Base-by-base conservation (phyloP, 2,888 invertebrate genomes). In the Phyllotreta striolata region DNA sequence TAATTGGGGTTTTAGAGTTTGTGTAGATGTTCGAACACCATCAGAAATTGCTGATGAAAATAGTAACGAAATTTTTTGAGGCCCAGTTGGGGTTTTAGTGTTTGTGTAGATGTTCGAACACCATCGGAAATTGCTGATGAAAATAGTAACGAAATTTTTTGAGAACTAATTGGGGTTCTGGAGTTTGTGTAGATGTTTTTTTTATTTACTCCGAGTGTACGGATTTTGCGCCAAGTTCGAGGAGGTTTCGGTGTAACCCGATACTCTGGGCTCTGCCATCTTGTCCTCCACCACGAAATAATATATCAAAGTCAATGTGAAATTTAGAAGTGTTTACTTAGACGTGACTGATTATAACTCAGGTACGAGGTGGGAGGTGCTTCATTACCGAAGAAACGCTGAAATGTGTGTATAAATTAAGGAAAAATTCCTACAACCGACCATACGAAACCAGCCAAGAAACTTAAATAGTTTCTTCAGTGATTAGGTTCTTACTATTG, bases 271-370 rank as follows among this genome's bases (percentile, higher is more conserved):
- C 77, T 74, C 76, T 76, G 76, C 76, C 77, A 75, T 74, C 71
- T 72, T 74, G 76, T 78, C 76, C 73, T 73, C 75, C 76, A 75
- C 75, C 77, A 24, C 24, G 76, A 76, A 79, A 78, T 78, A 77
- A 79, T 79, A 78, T 77, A 79, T 79, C 78, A 78, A 78, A 78
- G 79, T 79, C 68, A 72, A 71, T 72, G 75, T 74, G 75, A 75
- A 75, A 73, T 67, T 72, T 73, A 74, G 74, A 77, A 76, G 77
- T 78, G 77, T 79, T 78, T 75, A 72, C 72, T 72, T 73, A 73
- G 77, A 78, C 78, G 78, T 78, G 79, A 79, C 76, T 79, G 79
- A 79, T 79, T 78, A 77, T 77, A 74, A 72, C 73, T 70, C 67
- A 66, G 70, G 72, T 68, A 70, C 73, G 66, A 75, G 73, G 77